A percentile compares a stretch with the other conserved stretches of the same genome.
Conservation (phyloP, 2,797 vertebrate genomes). For the Danio kyathit region DNA sequence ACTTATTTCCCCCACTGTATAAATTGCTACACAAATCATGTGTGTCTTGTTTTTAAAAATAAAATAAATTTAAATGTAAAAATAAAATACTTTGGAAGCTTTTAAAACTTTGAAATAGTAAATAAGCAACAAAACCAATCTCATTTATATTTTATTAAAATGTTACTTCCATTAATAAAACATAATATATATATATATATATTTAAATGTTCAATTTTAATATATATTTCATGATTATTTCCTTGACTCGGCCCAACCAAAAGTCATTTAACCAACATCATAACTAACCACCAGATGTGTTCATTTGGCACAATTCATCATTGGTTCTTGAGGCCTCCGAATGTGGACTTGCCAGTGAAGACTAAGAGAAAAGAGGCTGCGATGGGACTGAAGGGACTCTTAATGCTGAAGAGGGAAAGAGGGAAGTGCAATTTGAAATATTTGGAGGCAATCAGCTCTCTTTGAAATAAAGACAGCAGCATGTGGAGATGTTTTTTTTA, state of each 20-base stretch:
- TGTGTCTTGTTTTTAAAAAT: no score
- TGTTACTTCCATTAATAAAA: no score
- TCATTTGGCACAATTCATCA: slow-evolving; percentile 6
- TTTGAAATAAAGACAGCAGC: slow-evolving; percentile 56
- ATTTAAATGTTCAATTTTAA: not conserved
- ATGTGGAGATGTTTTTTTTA: slow-evolving; percentile 27
- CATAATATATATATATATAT: no score
- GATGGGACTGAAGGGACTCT: slow-evolving; percentile 51
- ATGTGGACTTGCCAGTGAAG: slow-evolving; percentile 14
- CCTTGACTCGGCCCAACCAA: not conserved
- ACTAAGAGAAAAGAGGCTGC: slow-evolving; percentile 43
- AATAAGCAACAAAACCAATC: not conserved
- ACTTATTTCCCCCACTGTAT: no score
- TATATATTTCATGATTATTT: not conserved
- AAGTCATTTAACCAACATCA: not conserved
- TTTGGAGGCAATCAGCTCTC: slow-evolving; percentile 62
- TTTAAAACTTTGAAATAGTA: not conserved
- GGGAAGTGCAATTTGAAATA: slow-evolving; percentile 57
- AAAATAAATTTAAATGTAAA: not conserved
- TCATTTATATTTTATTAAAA: no score
- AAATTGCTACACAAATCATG: no score
- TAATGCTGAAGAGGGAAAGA: slow-evolving; percentile 58
- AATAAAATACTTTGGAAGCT: not conserved
- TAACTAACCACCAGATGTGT: not conserved
- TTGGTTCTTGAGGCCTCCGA: not conserved